Conservation (phyloP, 2,797 vertebrate genomes). For the Coccyzus lansbergi region DNA sequence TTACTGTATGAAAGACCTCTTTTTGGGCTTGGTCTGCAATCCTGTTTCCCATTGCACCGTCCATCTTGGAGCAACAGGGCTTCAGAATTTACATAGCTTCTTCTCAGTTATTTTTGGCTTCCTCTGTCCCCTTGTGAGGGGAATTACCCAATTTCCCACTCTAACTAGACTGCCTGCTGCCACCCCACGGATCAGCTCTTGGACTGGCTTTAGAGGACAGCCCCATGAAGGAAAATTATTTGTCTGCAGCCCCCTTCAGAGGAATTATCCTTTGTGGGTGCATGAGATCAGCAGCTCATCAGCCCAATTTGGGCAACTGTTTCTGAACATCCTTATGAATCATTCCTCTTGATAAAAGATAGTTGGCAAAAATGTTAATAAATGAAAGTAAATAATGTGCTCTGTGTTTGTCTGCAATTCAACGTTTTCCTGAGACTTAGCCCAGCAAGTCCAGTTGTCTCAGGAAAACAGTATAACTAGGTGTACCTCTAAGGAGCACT, state of each 20-base stretch:
- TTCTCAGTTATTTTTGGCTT: neutral
- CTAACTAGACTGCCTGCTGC: neutral
- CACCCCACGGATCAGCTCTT: neutral
- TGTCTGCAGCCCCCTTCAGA: neutral
- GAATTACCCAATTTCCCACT: neutral
- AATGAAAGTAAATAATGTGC: neutral
- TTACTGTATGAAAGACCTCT: neutral
- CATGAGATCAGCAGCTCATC: neutral
- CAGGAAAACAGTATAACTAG: neutral
- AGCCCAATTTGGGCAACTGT: neutral
- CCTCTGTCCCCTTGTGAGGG: neutral
- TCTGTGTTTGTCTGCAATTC: neutral
- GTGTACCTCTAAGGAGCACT: neutral
- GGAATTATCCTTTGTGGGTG: fast-evolving
- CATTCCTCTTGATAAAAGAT: neutral
- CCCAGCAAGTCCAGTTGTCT: neutral
- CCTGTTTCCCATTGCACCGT: fast-evolving
- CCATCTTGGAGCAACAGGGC: neutral
- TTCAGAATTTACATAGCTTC: neutral
- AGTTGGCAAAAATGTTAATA: neutral
- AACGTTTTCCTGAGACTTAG: neutral
- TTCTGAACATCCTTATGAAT: neutral
- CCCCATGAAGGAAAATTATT: neutral
- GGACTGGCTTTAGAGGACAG: neutral
- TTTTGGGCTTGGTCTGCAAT: neutral